Evolutionary conservation across 2,113 vertebrate genomes (phyloP), one percentile per base, ranked within the genome.

Genomic region (Dicrurus megarhynchus): DNA sequence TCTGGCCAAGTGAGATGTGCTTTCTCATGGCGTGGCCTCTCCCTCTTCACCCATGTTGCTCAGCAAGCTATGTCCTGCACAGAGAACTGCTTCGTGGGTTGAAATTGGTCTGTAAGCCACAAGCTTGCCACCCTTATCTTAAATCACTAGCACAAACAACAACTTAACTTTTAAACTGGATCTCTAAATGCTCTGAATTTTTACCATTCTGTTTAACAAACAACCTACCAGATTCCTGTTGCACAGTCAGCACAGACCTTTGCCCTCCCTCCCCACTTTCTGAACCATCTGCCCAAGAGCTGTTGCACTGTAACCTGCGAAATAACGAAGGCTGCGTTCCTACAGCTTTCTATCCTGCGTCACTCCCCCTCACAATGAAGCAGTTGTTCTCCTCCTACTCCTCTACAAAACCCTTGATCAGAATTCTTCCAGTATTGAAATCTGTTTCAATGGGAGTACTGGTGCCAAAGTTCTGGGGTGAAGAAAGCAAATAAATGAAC

Each of bases 221-320:
- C 46, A 88, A 73, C n/a, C 42, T 83, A 73, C 13, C 52, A 30
- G 35, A 83, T 33, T 53, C 39, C 33, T 84, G 56, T 55, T 81
- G 50, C 42, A 80, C 21, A 76, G 63, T 75, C 61, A 94, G 90
- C 78, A 79, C 7, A 57, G 70, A 79, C 42, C 73, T 94, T 86
- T 4, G 3, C 64, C 52, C 64, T 70, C 28, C 19, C 71, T 46
- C 53, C 32, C 16, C 13, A 42, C 37, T 47, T 79, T 60, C 35
- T 70, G 73, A 86, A 77, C 46, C 71, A 78, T 67, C 79, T 88
- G 85, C 47, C 53, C 78, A 84, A 82, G 74, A 81, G 47, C 75
- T 92, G 68, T 39, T 90, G 71, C 42, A 74, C 79, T 65, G 35
- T 70, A 90, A 93, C 76, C 76, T 93, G 89, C 74, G 93, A 90